Base-by-base conservation (phyloP, 2,888 invertebrate species). In the Lasioglossum morio region DNA sequence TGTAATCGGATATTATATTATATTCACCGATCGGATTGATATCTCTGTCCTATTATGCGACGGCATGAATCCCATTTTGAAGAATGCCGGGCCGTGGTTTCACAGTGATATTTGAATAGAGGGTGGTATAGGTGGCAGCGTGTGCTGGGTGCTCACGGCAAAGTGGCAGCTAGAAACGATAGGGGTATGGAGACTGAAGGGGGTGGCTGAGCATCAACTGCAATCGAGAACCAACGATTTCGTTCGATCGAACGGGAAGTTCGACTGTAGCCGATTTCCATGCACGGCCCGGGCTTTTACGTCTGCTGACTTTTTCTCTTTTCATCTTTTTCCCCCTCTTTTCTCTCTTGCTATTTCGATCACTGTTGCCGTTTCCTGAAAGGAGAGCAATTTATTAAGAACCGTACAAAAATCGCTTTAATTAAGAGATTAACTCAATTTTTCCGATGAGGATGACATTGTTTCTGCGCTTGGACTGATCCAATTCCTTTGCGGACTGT, bases 1-100 rank as follows among this genome's bases (percentile, higher is more conserved):
- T 87, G 90, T 92, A 91, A 92, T 92, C 92, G 90, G 91, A 92
- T 91, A 91, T 92, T 89, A 92, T 91, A 91, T 92, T 90, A 91
- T 92, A 91, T 91, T 91, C 90, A 84, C 79, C 83, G 88, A 91
- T 91, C 86, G 87, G 84, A 92, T 91, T 91, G 92, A 91, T 91
- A 91, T 91, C 87, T 83, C 89, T 91, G 88, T 87, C 79, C 90
- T 83, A 91, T 91, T 92, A 91, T 92, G 89, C 92, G 86, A 69
- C 78, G 85, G 92, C 92, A 91, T 90, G 92, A 91, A 90, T 90
- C 81, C 89, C 89, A 91, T 92, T 91, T 88, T 81, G 87, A 91
- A 91, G 91, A 92, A 90, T 86, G 83, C 84, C 79, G 76, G 72
- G 74, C 23, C 75, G 81, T 80, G 87, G 84, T 91, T 87, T 89